Conservation (phyloP, 1,140 invertebrate genomes). For the Pentalonia nigronervosa region DNA sequence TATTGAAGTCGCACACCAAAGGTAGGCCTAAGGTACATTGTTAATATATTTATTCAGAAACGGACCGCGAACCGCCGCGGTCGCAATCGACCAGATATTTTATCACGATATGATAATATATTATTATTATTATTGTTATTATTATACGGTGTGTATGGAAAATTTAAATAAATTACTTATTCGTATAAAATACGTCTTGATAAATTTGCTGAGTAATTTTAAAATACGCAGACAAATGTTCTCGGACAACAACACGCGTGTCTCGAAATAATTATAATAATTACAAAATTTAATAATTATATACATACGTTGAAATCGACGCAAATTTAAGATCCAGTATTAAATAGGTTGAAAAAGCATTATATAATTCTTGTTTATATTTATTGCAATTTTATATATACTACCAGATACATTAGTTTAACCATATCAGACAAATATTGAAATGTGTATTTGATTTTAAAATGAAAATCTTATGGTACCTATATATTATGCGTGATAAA, state of each 20-base stretch:
- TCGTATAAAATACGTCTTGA: background rate
- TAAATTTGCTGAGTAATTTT: background rate
- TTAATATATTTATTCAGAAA: background rate
- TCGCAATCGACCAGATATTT: background rate
- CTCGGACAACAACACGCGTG: background rate
- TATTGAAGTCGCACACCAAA: background rate
- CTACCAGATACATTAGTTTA: background rate
- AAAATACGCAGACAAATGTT: background rate
- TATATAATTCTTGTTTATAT: background rate
- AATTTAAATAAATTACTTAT: background rate
- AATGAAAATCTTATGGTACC: background rate
- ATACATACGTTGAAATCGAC: background rate
- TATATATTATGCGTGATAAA: background rate
- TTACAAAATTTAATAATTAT: background rate
- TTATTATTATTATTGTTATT: background rate
- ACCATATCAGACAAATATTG: background rate
- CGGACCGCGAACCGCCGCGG: no score
- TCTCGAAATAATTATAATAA: conserved; percentile 11
- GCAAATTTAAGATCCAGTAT: background rate
- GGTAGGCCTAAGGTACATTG: background rate
- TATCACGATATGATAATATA: background rate
- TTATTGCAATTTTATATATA: background rate
- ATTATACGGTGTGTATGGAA: background rate
- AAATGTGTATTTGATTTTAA: background rate
- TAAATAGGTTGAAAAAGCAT: background rate